Percentiles rank a stretch among this genome's conserved stretches.
Evolutionary conservation across 1,140 invertebrate genomes (phyloP).

Genomic region (Saxidomus purpurata): DNA sequence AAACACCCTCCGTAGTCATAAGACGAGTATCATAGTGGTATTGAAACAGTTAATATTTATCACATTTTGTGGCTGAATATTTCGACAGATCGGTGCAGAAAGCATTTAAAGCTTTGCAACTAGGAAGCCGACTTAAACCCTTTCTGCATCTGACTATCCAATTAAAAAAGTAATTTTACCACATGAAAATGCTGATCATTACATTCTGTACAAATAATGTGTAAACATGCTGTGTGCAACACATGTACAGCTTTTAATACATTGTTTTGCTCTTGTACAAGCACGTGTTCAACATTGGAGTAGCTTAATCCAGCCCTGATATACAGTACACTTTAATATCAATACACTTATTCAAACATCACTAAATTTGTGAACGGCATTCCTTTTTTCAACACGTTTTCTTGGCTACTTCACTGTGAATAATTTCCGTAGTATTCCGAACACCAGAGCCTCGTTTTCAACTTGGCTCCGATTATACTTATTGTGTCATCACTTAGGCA

Average conservation of each 20-base stretch:
- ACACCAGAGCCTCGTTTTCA: background rate
- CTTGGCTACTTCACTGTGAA: background rate
- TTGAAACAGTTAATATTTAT: constrained; percentile 17
- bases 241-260: background rate
- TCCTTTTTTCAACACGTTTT: too few relatives aligned
- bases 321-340: too few relatives aligned
- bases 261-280: background rate
- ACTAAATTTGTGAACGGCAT: too few relatives aligned
- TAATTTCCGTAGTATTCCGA: background rate
- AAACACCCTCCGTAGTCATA: background rate
- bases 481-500: background rate
- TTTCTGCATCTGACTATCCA: background rate
- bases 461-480: background rate
- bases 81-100: background rate
- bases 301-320: too few relatives aligned
- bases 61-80: constrained; percentile 7
- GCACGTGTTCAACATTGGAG: background rate
- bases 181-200: constrained; percentile 9
- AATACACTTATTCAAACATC: too few relatives aligned
- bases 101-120: background rate
- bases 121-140: background rate
- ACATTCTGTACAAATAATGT: background rate
- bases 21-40: background rate
- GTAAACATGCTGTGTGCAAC: background rate
- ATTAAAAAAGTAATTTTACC: background rate